Percentiles rank a stretch among this genome's conserved stretches.
These are phyloP conservation scores for Gallinago paraguaiae DNA, from an alignment of 2,113 vertebrate genomes.

Conservation along the genomic window DNA sequence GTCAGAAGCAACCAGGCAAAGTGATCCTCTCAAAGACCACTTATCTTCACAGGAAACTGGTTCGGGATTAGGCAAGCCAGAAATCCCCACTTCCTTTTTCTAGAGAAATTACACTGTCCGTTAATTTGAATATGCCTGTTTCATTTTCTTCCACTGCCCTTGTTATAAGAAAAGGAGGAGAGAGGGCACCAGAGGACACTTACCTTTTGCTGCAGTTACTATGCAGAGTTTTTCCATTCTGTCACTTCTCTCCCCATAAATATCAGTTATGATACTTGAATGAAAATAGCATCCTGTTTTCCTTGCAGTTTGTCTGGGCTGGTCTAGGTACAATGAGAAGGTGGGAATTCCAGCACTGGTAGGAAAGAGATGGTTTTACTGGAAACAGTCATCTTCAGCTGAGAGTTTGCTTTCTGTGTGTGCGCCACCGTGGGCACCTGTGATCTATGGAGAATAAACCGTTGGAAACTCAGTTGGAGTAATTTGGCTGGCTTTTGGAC, in stretches of 20 bases:
- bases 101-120: slow-evolving; percentile 9
- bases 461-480: neutral
- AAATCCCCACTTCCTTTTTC: slow-evolving; percentile 63
- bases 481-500: neutral
- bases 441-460: neutral
- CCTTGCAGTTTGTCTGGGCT: neutral
- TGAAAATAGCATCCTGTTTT: neutral
- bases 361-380: neutral
- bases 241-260: neutral
- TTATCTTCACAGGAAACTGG: neutral
- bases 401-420: neutral
- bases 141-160: slow-evolving; percentile 22
- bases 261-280: neutral
- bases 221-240: neutral
- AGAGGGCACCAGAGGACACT: neutral
- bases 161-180: neutral
- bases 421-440: fast-evolving
- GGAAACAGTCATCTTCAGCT: neutral
- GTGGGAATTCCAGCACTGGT: neutral
- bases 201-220: neutral
- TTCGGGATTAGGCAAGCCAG: neutral
- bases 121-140: neutral
- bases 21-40: neutral
- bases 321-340: neutral
- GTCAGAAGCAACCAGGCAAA: neutral